Conservation (phyloP, 2,113 vertebrate species). For the Macrotus californicus region DNA sequence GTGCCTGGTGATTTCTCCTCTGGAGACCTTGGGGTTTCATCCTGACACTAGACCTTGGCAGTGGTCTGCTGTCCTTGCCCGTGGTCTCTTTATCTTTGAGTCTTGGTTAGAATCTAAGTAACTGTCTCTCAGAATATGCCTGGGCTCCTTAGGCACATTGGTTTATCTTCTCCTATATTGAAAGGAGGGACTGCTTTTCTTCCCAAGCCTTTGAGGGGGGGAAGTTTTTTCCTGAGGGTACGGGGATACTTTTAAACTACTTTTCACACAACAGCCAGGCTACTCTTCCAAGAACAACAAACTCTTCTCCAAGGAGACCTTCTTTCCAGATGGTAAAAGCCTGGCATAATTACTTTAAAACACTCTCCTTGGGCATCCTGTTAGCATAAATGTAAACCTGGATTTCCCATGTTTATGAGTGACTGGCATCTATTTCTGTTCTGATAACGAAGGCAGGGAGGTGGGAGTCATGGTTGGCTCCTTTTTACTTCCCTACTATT, state of each 20-base stretch:
- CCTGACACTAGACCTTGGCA: neutral
- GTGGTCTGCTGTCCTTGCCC: neutral
- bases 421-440: neutral
- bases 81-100: neutral
- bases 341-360: constrained; percentile 35
- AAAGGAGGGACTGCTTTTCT: neutral
- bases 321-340: constrained; percentile 43
- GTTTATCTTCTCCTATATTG: neutral
- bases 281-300: constrained; percentile 36
- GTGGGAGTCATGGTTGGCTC: neutral
- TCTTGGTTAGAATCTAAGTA: neutral
- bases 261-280: neutral
- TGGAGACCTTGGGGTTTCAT: neutral
- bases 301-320: constrained; percentile 32
- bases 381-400: constrained; percentile 23
- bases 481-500: neutral
- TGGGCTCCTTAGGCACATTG: neutral
- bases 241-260: neutral
- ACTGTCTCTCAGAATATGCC: neutral
- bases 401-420: neutral
- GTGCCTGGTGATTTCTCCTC: neutral
- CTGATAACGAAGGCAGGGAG: neutral
- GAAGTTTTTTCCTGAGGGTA: neutral
- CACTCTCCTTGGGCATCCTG: neutral
- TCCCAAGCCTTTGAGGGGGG: neutral